Evolutionary conservation across 2,797 vertebrate species (phyloP).

Genomic region (Margarornis squamiger): DNA sequence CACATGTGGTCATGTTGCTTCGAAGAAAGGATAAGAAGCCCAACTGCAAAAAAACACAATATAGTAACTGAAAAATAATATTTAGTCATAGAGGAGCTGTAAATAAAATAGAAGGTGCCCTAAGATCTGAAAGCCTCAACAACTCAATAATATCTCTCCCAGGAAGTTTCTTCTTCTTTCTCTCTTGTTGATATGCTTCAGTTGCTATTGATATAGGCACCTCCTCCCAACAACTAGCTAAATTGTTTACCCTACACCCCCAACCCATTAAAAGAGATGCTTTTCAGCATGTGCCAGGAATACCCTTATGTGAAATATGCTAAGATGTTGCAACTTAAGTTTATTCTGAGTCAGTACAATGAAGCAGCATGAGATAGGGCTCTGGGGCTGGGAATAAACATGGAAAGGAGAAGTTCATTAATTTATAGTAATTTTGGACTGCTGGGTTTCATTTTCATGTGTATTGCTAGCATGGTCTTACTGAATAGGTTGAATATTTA

Average conservation of each 20-base stretch:
- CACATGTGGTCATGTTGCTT: neutral
- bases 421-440: neutral
- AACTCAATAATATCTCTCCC: neutral
- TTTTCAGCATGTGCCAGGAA: neutral
- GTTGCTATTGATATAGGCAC: neutral
- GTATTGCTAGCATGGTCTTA: neutral
- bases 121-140: neutral
- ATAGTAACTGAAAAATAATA: neutral
- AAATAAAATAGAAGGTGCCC: conserved; percentile 3
- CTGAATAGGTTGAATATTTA: neutral
- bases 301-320: neutral
- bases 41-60: neutral
- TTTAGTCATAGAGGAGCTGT: neutral
- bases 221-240: neutral
- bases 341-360: neutral
- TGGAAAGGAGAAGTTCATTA: neutral
- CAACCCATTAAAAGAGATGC: neutral
- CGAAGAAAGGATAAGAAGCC: neutral
- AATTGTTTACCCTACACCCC: neutral
- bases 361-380: neutral
- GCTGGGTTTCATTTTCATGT: neutral
- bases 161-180: neutral
- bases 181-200: neutral
- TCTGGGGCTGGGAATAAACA: neutral
- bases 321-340: neutral